Conservation (phyloP, 2,113 vertebrate genomes). For the Silurus meridionalis region DNA sequence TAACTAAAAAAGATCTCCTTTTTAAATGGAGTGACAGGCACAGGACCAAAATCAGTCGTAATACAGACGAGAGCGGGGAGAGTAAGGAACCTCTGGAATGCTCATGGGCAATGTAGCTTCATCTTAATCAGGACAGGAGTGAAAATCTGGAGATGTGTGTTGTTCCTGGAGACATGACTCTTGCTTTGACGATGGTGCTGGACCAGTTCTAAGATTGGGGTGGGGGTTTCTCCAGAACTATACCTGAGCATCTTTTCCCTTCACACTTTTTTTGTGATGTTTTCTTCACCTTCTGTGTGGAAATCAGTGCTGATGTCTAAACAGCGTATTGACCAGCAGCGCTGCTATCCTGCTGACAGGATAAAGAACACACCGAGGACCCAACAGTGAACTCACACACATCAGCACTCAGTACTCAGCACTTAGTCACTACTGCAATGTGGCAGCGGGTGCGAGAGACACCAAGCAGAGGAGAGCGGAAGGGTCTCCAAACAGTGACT, state of each 20-base stretch:
- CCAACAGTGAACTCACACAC: not conserved
- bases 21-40: slow-evolving; percentile 12
- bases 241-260: slow-evolving; percentile 60
- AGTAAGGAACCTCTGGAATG: slow-evolving; percentile 45
- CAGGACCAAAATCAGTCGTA: not conserved
- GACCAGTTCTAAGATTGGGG: slow-evolving; percentile 50
- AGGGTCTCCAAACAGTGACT: no score
- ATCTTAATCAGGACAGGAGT: slow-evolving; percentile 60
- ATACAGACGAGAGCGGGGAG: not conserved
- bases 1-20: slow-evolving; percentile 16
- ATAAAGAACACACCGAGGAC: not conserved
- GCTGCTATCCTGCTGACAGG: not conserved
- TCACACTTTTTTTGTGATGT: not conserved
- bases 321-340: not conserved
- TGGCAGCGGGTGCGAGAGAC: no score
- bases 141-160: slow-evolving; percentile 67
- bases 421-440: not conserved
- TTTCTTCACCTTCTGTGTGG: slow-evolving; percentile 50
- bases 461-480: no score
- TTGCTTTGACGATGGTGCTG: slow-evolving; percentile 69
- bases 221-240: slow-evolving; percentile 55
- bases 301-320: slow-evolving; percentile 25
- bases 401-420: not conserved
- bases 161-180: slow-evolving; percentile 67
- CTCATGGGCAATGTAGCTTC: slow-evolving; percentile 62